Evolutionary conservation across 1,140 invertebrate genomes (phyloP).

Genomic region (Aphelenchoides fujianensis): DNA sequence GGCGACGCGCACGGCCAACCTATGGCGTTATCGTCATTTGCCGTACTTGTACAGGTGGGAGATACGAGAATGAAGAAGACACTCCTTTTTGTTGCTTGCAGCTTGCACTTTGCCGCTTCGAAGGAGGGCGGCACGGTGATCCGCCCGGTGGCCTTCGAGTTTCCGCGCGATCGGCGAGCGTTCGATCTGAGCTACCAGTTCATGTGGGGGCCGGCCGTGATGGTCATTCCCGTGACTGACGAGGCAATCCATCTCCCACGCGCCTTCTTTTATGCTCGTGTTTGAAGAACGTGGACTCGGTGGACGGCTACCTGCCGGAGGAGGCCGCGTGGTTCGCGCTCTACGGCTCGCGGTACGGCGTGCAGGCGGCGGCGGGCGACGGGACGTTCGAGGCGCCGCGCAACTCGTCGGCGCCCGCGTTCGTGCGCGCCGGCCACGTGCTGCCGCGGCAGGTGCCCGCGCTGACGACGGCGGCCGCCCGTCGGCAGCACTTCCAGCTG

Average conservation of each 20-base stretch:
- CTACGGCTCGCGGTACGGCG: conserved; percentile 32
- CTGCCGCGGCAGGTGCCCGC: conserved; percentile 18
- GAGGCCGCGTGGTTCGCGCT: conserved; percentile 36
- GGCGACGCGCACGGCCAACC: conserved; percentile 51
- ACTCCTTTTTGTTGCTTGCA: too few relatives aligned
- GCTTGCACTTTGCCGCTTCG: conserved; percentile 25
- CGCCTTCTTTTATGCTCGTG: conserved; percentile 1
- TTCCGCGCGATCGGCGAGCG: conserved; percentile 22
- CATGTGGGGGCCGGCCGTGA: conserved; percentile 37
- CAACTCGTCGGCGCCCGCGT: conserved; percentile 37
- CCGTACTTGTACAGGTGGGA: conserved; percentile 60
- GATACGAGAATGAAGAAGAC: too few relatives aligned
- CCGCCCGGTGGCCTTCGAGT: conserved; percentile 52
- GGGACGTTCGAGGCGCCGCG: conserved; percentile 44
- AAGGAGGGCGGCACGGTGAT: conserved; percentile 45
- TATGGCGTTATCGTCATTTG: conserved; percentile 51
- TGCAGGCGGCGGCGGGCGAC: conserved; percentile 36
- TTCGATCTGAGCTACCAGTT: conserved; percentile 39
- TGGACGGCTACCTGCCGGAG: conserved; percentile 45
- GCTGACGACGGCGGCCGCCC: conserved; percentile 3
- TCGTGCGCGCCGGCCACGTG: conserved; percentile 34
- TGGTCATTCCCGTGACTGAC: conserved; percentile 18
- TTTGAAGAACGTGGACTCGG: conserved; percentile 37
- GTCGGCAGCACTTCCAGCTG: conserved; percentile 16
- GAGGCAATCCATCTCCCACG: neutral